Conservation (phyloP, 2,888 invertebrate species). For the Arge pagana region DNA sequence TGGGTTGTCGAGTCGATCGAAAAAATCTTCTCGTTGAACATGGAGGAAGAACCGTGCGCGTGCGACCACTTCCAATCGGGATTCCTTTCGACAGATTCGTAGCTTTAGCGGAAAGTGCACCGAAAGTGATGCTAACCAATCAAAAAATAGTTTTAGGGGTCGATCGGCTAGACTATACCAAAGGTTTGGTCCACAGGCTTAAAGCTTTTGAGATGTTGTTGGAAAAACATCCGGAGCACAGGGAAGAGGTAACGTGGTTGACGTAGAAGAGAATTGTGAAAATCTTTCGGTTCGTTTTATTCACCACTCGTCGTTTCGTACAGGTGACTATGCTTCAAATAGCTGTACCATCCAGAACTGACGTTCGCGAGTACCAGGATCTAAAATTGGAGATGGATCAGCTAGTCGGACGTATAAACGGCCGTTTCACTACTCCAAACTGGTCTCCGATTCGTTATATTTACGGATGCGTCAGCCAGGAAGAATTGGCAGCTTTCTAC, state of each 20-base stretch:
- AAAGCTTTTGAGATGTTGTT: conserved; percentile 82
- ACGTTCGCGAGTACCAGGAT: conserved; percentile 88
- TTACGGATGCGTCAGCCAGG: conserved; percentile 85
- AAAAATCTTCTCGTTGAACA: conserved; percentile 86
- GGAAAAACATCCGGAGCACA: conserved; percentile 83
- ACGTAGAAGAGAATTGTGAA: not conserved
- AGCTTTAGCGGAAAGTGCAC: conserved; percentile 73
- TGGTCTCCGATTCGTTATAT: conserved; percentile 93
- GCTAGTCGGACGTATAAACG: conserved; percentile 85
- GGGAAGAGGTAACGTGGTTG: conserved; percentile 68
- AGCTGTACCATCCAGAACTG: conserved; percentile 86
- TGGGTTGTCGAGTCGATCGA: conserved; percentile 86
- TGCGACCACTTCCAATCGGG: conserved; percentile 85
- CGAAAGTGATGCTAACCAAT: conserved; percentile 68
- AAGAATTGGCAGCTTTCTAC: conserved; percentile 84
- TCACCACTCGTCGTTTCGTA: too few relatives aligned
- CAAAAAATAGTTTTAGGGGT: conserved; percentile 86
- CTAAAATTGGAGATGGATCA: conserved; percentile 91
- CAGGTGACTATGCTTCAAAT: conserved; percentile 76
- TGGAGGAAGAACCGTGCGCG: conserved; percentile 82
- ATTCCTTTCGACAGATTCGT: conserved; percentile 88
- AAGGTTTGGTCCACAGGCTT: conserved; percentile 82
- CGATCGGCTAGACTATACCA: conserved; percentile 88
- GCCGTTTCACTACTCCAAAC: conserved; percentile 85
- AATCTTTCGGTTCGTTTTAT: not conserved